Percentiles rank a stretch among this genome's conserved stretches.
phyloP scores from a whole-genome alignment of 2,888 invertebrate species.

The Parnassius smintheus region DNA sequence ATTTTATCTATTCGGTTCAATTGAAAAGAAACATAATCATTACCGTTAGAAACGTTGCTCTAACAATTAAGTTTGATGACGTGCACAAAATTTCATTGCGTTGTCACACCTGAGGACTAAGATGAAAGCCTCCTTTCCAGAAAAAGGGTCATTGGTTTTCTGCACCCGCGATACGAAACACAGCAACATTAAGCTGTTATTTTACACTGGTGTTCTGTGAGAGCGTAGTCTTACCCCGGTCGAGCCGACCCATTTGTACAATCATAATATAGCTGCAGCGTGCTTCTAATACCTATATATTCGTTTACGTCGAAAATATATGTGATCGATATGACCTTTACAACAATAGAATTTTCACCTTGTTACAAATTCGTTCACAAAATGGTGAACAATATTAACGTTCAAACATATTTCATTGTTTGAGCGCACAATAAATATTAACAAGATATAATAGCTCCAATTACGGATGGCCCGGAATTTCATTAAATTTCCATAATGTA shows the following conservation, averaged over 20 bases:
- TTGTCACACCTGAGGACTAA: too few species aligned
- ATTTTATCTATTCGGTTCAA: neutral
- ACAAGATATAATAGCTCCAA: conserved; percentile 65
- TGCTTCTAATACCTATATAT: too few species aligned
- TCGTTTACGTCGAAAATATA: too few species aligned
- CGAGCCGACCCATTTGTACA: too few species aligned
- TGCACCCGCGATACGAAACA: too few species aligned
- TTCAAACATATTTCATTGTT: conserved; percentile 55
- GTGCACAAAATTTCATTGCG: neutral
- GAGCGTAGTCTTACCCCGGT: too few species aligned
- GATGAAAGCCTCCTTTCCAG: too few species aligned
- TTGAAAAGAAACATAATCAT: neutral
- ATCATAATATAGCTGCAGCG: too few species aligned
- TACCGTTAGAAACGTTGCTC: neutral
- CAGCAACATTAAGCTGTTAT: too few species aligned
- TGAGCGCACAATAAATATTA: conserved; percentile 64
- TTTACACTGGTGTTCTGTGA: too few species aligned
- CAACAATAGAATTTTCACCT: conserved; percentile 9
- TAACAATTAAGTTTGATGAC: neutral
- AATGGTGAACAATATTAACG: conserved; percentile 50
- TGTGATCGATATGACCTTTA: conserved; percentile 4
- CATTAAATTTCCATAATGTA: conserved; percentile 47
- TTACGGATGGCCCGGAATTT: conserved; percentile 61
- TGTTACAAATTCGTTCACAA: conserved; percentile 1
- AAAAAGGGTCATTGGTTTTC: too few species aligned